Evolutionary conservation across 2,888 invertebrate genomes (phyloP), one percentile per base, ranked within the genome.

Genomic region (Baronia brevicornis): DNA sequence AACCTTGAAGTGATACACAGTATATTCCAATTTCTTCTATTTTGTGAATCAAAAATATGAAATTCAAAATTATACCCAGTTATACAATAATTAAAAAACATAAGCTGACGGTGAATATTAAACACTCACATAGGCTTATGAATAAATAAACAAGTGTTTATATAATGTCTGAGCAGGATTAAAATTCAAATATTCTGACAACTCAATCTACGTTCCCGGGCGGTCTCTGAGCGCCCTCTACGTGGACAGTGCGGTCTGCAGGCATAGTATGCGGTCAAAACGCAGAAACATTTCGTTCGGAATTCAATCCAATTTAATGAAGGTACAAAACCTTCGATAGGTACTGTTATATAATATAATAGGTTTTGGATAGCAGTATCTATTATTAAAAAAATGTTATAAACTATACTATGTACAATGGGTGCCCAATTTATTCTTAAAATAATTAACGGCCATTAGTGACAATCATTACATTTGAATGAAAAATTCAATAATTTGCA

Each of bases 141-240:
- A 79, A 80, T 82, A 80, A 72, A 67, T 73, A 74, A 77, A 62
- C 60, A 62, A 69, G 68, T 70, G 73, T 71, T 72, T 74, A 70
- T 69, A 60, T 70, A 70, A 69, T 68, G 64, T 61, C 64, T 62
- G 66, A 58, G 49, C 59, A 52, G 71, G 77, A 84, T 85, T 84
- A 84, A 84, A 84, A 84, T 84, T 84, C 80, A 84, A 84, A 84
- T 84, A 84, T 84, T 84, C 82, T 71, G 80, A 84, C 84, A 79
- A 84, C 78, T 84, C 85, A 84, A 85, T 85, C 84, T 78, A 79
- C 48, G 60, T 61, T 69, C 77, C 75, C 69, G 62, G 62, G 68
- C 64, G 68, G 62, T 62, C 68, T 59, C 54, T 32, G 48, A 53
- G 43, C 43, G 45, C 49, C 42, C 53, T 51, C 54, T 58, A 50